These are phyloP conservation scores for Yponomeuta cagnagella DNA, from an alignment of 2,888 invertebrate species.

Conservation along the genomic window DNA sequence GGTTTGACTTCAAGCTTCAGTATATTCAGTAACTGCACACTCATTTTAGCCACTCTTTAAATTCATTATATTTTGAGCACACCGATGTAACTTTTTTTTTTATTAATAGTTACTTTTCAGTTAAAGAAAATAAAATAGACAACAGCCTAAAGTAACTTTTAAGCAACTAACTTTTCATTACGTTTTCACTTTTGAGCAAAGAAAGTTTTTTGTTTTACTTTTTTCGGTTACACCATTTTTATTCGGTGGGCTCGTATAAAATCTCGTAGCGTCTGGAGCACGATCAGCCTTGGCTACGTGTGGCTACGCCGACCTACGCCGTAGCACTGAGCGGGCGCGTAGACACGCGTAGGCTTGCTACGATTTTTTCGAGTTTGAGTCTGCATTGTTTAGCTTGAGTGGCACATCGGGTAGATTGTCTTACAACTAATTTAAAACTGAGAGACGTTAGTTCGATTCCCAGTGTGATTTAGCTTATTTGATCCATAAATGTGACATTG, in stretches of 20 bases:
- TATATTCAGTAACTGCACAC: conserved; percentile 49
- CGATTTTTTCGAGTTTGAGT: not conserved
- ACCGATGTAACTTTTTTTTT: conserved; percentile 5
- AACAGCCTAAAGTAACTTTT: too few species aligned
- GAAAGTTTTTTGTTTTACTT: not conserved
- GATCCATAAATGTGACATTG: too few species aligned
- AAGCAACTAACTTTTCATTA: not conserved
- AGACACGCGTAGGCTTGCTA: conserved; percentile 12
- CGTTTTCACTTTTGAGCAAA: not conserved
- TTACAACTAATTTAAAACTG: too few species aligned
- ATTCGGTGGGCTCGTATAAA: conserved; percentile 29
- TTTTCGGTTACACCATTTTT: not conserved
- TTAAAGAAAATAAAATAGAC: too few species aligned
- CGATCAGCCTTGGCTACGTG: conserved; percentile 40
- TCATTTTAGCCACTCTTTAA: conserved; percentile 44
- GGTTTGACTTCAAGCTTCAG: conserved; percentile 46
- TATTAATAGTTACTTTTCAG: not conserved
- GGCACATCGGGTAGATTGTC: too few species aligned
- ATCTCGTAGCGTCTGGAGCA: conserved; percentile 35
- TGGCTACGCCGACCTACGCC: conserved; percentile 58
- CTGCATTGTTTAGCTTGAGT: not conserved
- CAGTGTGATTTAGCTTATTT: too few species aligned
- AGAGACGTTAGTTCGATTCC: too few species aligned
- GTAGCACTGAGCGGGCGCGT: conserved; percentile 51
- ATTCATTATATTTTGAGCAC: conserved; percentile 24